Evolutionary conservation across 2,113 vertebrate species (phyloP).

Genomic region (Syngnathoides biaculeatus): DNA sequence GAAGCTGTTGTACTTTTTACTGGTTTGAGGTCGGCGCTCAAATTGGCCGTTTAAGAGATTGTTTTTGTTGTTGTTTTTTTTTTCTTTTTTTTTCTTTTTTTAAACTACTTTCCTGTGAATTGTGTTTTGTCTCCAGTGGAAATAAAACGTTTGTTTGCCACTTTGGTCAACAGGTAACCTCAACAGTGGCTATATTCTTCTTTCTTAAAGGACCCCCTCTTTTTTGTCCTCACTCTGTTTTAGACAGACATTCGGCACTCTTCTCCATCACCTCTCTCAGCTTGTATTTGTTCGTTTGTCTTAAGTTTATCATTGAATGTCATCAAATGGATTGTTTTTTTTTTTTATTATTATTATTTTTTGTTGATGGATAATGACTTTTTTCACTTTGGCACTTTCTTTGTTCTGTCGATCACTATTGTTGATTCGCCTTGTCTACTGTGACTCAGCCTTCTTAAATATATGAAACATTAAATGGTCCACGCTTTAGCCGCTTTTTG

Average conservation of each 20-base stretch:
- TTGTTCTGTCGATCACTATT: conserved; percentile 1
- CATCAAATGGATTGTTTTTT: neutral
- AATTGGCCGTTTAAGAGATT: conserved; percentile 2
- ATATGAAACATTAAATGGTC: conserved; percentile 27
- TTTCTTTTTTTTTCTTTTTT: neutral
- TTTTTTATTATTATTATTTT: neutral
- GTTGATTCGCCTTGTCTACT: conserved; percentile 9
- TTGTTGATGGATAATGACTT: neutral
- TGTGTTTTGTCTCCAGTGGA: conserved; percentile 10
- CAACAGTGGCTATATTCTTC: neutral
- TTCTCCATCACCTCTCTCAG: neutral
- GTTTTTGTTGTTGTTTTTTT: neutral
- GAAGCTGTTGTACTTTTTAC: conserved; percentile 9
- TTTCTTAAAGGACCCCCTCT: conserved; percentile 1
- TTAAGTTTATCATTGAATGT: neutral
- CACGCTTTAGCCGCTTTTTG: conserved; percentile 5
- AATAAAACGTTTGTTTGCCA: neutral
- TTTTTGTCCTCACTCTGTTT: neutral
- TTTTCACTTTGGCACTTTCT: conserved; percentile 5
- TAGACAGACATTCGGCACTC: neutral
- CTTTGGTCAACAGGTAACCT: conserved; percentile 4
- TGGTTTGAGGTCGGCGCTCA: conserved; percentile 7
- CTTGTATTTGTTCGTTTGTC: neutral
- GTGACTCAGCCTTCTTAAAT: conserved; percentile 12
- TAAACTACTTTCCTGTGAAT: neutral